Evolutionary conservation across 1,140 invertebrate species (phyloP).

Genomic region (Cotesia typhae): DNA sequence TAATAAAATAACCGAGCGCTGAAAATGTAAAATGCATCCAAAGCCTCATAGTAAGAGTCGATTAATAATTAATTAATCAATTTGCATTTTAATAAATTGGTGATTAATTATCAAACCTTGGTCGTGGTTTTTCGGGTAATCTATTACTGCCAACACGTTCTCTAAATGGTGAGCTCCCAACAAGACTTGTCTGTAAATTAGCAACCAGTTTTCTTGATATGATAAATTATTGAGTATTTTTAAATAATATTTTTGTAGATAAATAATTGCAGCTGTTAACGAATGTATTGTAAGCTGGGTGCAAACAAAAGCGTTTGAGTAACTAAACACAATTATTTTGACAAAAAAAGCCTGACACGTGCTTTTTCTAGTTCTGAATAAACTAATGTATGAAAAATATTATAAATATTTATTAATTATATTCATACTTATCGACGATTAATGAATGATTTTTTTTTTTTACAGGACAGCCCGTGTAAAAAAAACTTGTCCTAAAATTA

Average conservation of each 20-base stretch:
- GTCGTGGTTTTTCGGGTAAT: constrained; percentile 80
- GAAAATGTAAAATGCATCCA: too few species aligned
- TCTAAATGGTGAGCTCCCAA: constrained; percentile 81
- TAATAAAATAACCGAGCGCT: too few species aligned
- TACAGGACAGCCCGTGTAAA: too few species aligned
- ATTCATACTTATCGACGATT: not conserved
- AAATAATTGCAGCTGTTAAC: constrained; percentile 22
- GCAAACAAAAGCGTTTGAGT: too few species aligned
- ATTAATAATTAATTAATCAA: too few species aligned
- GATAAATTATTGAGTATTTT: not conserved
- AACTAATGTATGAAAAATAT: not conserved
- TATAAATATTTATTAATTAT: not conserved
- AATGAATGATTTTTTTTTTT: too few species aligned
- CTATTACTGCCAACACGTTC: constrained; percentile 88
- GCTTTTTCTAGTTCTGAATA: not conserved
- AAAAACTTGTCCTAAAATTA: too few species aligned
- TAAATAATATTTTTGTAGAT: constrained; percentile 32
- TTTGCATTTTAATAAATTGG: not conserved
- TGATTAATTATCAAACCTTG: constrained; percentile 72
- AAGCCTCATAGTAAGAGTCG: too few species aligned
- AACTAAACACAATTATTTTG: too few species aligned
- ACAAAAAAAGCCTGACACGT: too few species aligned
- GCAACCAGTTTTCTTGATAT: too few species aligned
- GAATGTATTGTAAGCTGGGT: not conserved
- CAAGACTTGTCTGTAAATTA: constrained; percentile 65